Base-by-base conservation (phyloP, 2,797 vertebrate genomes). In the Rhincodon typus region DNA sequence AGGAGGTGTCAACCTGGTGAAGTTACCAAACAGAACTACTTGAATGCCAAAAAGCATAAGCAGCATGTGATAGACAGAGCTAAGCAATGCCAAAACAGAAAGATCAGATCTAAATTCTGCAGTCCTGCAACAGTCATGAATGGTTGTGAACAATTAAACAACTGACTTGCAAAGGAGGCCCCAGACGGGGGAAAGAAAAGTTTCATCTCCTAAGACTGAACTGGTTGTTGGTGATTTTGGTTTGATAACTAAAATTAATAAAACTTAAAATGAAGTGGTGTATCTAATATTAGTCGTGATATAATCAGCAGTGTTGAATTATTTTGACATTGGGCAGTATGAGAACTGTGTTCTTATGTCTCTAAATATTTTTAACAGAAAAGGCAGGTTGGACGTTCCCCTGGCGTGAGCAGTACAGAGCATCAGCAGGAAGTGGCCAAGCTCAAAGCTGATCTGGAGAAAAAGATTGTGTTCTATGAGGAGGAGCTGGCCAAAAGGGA, bases 381-480 rank as follows among this genome's bases (percentile, higher is more conserved):
- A 97, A 99, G 99, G 96, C 99, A 99, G 97, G 96, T 98, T 3
- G 99, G 98, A 96, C 98, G 98, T 10, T 97, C 98, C 5, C 98
- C 98, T 21, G 98, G 98, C 0, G 97, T 97, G n/a, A 98, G 97
- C 96, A 98, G 97, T 96, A 97, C 97, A 15, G 98, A 99, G 96
- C 98, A 99, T 96, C 98, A 98, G 96, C 99, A 99, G 97, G 99
- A 99, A 96, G 97, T 99, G 97, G 98, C 97, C 34, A 98, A 98
- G 94, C 97, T 99, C 95, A 98, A 99, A 27, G 98, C 98, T 13
- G 99, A 99, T 94, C 97, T 99, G 97, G 99, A 99, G 97, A 99
- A 99, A 97, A 99, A 99, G 96, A 98, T 97, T 3, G 96, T 98
- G 94, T 98, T 98, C 96, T 98, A 98, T 34, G 99, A 99, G 97